Evolutionary conservation across 2,888 invertebrate species (phyloP).

Genomic region (Stramonita haemastoma): DNA sequence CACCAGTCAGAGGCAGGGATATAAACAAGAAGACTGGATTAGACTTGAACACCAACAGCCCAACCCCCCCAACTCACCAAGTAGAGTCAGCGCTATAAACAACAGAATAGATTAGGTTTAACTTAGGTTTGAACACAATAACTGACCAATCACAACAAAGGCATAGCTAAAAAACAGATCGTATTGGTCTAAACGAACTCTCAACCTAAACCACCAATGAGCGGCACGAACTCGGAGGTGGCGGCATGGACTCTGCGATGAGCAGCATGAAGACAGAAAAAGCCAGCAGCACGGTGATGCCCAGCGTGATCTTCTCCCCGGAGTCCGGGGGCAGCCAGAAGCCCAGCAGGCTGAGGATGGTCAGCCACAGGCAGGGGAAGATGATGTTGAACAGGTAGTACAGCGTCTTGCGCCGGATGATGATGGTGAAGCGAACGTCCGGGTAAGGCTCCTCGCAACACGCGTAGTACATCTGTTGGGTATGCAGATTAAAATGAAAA

Average conservation of each 20-base stretch:
- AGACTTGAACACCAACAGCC: too few relatives aligned
- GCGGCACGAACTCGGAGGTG: slow-evolving; percentile 78
- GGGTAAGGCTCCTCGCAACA: slow-evolving; percentile 81
- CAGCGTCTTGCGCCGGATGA: slow-evolving; percentile 75
- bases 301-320: slow-evolving; percentile 77
- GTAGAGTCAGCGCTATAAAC: too few relatives aligned
- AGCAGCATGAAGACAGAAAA: slow-evolving; percentile 79
- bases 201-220: slow-evolving; percentile 74
- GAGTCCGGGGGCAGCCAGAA: slow-evolving; percentile 77
- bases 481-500: too few relatives aligned
- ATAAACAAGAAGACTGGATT: too few relatives aligned
- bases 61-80: too few relatives aligned
- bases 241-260: slow-evolving; percentile 79
- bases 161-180: too few relatives aligned
- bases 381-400: slow-evolving; percentile 78
- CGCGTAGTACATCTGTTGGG: slow-evolving; percentile 74
- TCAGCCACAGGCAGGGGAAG: slow-evolving; percentile 77
- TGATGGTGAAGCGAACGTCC: slow-evolving; percentile 80
- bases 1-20: too few relatives aligned
- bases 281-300: slow-evolving; percentile 79
- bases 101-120: too few relatives aligned
- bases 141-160: too few relatives aligned
- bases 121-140: too few relatives aligned
- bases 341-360: slow-evolving; percentile 75
- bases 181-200: too few relatives aligned